These are phyloP conservation scores for Aleiodes testaceus DNA, from an alignment of 2,888 invertebrate genomes.

Conservation along the genomic window DNA sequence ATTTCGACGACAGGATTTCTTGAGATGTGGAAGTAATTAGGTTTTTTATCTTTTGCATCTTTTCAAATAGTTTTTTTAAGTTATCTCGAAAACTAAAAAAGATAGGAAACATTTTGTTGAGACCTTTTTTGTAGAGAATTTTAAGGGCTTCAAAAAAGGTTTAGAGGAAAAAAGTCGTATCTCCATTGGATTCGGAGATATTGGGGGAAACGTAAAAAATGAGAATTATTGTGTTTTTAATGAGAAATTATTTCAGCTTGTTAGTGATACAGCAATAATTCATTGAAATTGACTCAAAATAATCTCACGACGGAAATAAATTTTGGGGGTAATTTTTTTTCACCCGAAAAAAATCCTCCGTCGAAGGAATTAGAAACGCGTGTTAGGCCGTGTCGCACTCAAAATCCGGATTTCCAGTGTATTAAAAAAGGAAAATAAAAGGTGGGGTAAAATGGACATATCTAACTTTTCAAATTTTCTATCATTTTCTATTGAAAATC, in stretches of 20 bases:
- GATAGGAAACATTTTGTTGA: no score
- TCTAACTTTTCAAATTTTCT: slow-evolving; percentile 9
- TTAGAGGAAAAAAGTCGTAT: no score
- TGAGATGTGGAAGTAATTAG: neutral
- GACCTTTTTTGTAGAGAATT: no score
- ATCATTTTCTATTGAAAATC: no score
- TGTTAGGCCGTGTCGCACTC: slow-evolving; percentile 52
- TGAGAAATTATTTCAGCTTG: slow-evolving; percentile 9
- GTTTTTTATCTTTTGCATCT: neutral
- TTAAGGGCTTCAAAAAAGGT: no score
- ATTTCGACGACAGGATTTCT: slow-evolving; percentile 9
- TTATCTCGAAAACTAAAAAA: neutral
- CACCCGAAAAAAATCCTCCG: slow-evolving; percentile 34
- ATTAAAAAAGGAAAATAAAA: slow-evolving; percentile 44
- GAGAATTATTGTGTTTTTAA: no score
- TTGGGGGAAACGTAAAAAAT: no score
- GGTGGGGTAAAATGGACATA: neutral
- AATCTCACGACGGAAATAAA: slow-evolving; percentile 28
- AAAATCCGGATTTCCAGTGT: slow-evolving; percentile 50
- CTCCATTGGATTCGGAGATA: no score
- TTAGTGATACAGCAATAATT: slow-evolving; percentile 1
- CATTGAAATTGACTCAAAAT: neutral
- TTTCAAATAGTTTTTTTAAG: neutral
- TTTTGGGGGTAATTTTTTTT: slow-evolving; percentile 34
- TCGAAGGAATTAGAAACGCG: slow-evolving; percentile 60